A percentile compares a stretch with the other conserved stretches of the same genome.
Conservation (phyloP, 2,113 vertebrate genomes). For the Formicarius rufipectus region DNA sequence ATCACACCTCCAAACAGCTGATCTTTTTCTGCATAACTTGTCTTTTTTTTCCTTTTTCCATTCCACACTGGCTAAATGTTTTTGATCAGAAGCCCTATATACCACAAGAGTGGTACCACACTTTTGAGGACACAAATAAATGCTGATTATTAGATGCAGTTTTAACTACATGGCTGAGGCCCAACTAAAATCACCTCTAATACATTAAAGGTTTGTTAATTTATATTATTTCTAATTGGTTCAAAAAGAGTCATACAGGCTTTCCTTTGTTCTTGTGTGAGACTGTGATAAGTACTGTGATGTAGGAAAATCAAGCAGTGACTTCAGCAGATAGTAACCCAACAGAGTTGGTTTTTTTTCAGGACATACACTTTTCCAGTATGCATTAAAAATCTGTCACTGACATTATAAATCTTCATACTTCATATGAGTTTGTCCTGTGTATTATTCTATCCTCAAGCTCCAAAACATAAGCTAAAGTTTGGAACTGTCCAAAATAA, state of each 20-base stretch:
- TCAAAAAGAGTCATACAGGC: neutral
- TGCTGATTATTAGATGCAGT: neutral
- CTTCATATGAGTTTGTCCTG: neutral
- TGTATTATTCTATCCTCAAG: neutral
- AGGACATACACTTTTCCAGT: neutral
- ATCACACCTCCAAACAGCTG: slow-evolving; percentile 64
- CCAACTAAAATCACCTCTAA: neutral
- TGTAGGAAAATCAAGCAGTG: neutral
- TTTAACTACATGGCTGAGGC: neutral
- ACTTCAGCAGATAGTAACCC: neutral
- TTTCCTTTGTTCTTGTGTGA: neutral
- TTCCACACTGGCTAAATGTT: neutral
- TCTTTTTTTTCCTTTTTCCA: neutral
- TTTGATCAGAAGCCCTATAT: slow-evolving; percentile 32
- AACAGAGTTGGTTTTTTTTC: neutral
- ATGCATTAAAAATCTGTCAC: neutral
- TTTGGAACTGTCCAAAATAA: neutral
- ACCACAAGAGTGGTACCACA: neutral
- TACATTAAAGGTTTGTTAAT: neutral
- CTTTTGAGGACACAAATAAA: slow-evolving; percentile 23
- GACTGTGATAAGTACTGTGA: neutral
- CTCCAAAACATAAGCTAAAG: neutral
- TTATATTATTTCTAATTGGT: neutral
- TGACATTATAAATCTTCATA: neutral
- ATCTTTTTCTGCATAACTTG: slow-evolving; percentile 53